Base-by-base conservation (phyloP, 2,888 invertebrate species). In the Apomyelois bistriatella region DNA sequence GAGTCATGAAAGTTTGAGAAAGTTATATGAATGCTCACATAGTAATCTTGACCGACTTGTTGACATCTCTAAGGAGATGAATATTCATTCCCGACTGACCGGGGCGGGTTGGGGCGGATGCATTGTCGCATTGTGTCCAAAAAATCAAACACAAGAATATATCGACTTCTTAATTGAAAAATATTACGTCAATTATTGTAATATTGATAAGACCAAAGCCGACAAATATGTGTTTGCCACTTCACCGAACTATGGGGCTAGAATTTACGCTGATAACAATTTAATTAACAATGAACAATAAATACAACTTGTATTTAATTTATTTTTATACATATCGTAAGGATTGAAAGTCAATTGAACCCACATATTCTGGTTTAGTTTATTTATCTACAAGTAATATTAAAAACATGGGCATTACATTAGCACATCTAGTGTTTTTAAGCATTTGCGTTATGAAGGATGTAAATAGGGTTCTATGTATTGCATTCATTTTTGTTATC, bases 101-200 rank as follows among this genome's bases (percentile, higher is more conserved):
- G 99, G 99, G 35, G 99, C 99, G 30, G 98, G 98, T 91, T 99
- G 99, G 99, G 99, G 99, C 36, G 99, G 99, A 4, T 99, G 99
- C 82, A 93, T 95, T 52, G 98, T 99, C 9, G 97, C 98, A 13
- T 85, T 98, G 60, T 94, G 96, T 52, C 91, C 93, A 0, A 91
- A 92, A 53, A 92, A 93, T 47, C 91, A 92, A 58, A 93, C 95
- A 5, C 80, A 92, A 10, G 81, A 91, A 58, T 97, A 96, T 74
- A 92, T 97, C 41, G 80, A 92, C 13, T 86, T 85, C 48, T 81
- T 98, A 52, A 93, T 93, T 76, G 90, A 93, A 49, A 91, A 93
- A 53, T 97, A 94, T 81, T 97, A 96, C 74, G 80, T 89, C 17
- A 79, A 91, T 54, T 68, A 91, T 68, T 91, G 92, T 56, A 86